These are phyloP conservation scores for Notamacropus eugenii DNA, from an alignment of 2,797 vertebrate genomes.

Conservation along the genomic window DNA sequence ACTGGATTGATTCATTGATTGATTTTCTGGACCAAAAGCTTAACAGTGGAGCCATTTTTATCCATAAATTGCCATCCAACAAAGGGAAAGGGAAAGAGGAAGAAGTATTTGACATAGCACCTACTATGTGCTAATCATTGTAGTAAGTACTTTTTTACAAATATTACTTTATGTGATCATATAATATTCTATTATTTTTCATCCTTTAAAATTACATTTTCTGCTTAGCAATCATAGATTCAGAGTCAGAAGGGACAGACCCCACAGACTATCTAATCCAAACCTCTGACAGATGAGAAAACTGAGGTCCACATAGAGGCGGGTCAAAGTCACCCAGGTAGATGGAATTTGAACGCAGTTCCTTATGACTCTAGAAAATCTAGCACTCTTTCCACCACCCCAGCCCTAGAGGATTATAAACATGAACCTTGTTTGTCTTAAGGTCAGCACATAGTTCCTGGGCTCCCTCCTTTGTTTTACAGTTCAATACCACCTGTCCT, in stretches of 20 bases:
- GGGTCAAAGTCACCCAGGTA: not conserved
- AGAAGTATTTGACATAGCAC: not conserved
- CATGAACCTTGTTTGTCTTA: not conserved
- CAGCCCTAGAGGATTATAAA: not conserved
- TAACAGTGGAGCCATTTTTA: slow-evolving; percentile 36
- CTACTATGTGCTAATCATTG: not conserved
- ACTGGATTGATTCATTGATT: not conserved
- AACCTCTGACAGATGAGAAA: slow-evolving; percentile 43
- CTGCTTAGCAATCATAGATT: not conserved
- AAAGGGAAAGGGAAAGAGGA: not conserved
- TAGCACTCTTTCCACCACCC: not conserved
- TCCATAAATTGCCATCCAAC: slow-evolving; percentile 59
- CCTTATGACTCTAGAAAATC: not conserved
- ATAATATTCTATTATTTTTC: slow-evolving; percentile 10
- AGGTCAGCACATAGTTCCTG: not conserved
- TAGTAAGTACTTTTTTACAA: not conserved
- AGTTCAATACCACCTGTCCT: not conserved
- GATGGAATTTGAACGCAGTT: not conserved
- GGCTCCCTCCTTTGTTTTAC: not conserved
- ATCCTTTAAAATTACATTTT: slow-evolving; percentile 44
- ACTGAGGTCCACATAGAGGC: not conserved
- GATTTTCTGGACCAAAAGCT: slow-evolving; percentile 10
- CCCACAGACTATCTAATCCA: slow-evolving; percentile 1
- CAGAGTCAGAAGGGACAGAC: not conserved
- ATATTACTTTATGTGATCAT: not conserved